Evolutionary conservation across 2,797 vertebrate species (phyloP).

Genomic region (Xiphophorus birchmanni): DNA sequence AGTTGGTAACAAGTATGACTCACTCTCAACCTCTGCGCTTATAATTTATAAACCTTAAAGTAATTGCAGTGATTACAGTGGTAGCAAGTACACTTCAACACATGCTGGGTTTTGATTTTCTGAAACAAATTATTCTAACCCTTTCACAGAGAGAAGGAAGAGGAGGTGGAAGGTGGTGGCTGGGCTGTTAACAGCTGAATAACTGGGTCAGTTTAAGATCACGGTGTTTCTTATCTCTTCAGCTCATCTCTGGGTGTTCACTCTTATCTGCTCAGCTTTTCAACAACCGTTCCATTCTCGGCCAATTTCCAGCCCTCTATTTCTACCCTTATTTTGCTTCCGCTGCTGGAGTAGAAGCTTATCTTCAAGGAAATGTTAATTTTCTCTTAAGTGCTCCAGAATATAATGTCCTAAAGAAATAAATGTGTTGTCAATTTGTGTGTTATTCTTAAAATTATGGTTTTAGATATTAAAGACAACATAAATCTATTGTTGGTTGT

Average conservation of each 20-base stretch:
- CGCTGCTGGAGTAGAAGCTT: slow-evolving; percentile 2
- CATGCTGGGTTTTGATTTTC: slow-evolving; percentile 48
- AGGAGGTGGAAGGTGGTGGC: slow-evolving; percentile 18
- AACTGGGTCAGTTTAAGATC: slow-evolving; percentile 81
- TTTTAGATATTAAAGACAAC: not conserved
- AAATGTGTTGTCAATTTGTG: not conserved
- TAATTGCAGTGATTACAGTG: slow-evolving; percentile 20
- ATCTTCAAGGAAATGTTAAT: slow-evolving; percentile 10
- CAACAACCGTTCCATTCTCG: slow-evolving; percentile 44
- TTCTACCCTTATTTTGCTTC: not conserved
- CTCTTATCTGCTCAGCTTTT: slow-evolving; percentile 64
- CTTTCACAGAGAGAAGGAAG: slow-evolving; percentile 4
- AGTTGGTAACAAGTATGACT: slow-evolving; percentile 36
- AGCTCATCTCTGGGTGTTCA: slow-evolving; percentile 60
- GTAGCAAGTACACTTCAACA: not conserved
- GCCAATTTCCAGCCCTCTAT: slow-evolving; percentile 2
- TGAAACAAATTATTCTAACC: not conserved
- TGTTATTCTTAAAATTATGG: not conserved
- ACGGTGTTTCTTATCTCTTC: slow-evolving; percentile 70
- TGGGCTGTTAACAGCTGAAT: slow-evolving; percentile 74
- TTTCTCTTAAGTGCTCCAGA: not conserved
- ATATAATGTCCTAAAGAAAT: not conserved
- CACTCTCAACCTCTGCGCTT: slow-evolving; percentile 11
- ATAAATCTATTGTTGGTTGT: not conserved
- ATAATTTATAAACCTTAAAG: slow-evolving; percentile 28